phyloP scores from a whole-genome alignment of 1,140 invertebrate genomes.

The Pentalonia nigronervosa region DNA sequence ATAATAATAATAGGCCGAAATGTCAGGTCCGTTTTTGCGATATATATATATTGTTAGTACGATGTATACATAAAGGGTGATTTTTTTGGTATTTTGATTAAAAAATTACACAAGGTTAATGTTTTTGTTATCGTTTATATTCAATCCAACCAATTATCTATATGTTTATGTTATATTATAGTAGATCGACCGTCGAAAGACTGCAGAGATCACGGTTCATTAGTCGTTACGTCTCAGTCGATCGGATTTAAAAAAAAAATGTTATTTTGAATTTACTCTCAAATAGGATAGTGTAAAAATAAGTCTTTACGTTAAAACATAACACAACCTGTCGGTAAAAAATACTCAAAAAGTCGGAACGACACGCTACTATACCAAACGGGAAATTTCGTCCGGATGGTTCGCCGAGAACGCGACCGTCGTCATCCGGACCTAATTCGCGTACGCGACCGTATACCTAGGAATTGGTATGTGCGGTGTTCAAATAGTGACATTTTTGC shows the following conservation, averaged over 20 bases:
- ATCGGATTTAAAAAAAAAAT: neutral
- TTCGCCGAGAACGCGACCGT: neutral
- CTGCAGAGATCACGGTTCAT: slow-evolving; percentile 3
- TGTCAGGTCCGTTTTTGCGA: slow-evolving; percentile 14
- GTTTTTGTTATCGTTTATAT: neutral
- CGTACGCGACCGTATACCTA: neutral
- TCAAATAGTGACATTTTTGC: neutral
- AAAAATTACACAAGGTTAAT: neutral
- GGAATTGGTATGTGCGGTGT: neutral
- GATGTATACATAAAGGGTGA: neutral
- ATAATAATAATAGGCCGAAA: slow-evolving; percentile 1
- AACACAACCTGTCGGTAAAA: neutral
- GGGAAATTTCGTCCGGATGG: neutral
- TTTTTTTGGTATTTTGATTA: slow-evolving; percentile 10
- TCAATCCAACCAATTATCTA: neutral
- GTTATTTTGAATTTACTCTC: neutral
- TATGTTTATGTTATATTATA: neutral
- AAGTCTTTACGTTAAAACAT: neutral
- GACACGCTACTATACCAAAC: neutral
- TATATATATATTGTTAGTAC: neutral
- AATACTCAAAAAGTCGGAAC: neutral
- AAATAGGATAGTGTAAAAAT: neutral
- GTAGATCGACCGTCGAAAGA: neutral
- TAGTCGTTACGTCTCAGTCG: neutral
- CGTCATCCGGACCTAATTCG: neutral